These are phyloP conservation scores for Dysmachus trigonus DNA, from an alignment of 2,888 invertebrate species.

Conservation along the genomic window DNA sequence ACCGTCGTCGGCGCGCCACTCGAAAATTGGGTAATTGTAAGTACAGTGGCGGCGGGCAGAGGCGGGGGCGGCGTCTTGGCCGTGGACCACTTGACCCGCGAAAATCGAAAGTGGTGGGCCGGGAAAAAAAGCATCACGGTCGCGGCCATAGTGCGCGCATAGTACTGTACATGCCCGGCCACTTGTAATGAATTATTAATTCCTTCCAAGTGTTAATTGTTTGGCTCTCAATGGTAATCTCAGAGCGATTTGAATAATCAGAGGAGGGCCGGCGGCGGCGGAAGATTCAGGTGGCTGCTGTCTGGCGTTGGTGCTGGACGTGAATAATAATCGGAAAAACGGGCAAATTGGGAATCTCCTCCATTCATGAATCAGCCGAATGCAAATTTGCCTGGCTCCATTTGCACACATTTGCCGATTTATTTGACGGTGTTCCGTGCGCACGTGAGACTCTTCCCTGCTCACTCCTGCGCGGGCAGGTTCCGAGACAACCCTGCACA, in stretches of 20 bases:
- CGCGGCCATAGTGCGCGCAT: neutral
- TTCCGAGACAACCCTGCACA: neutral
- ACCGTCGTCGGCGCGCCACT: neutral
- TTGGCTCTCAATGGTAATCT: slow-evolving; percentile 36
- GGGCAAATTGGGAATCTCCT: slow-evolving; percentile 37
- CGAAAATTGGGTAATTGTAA: slow-evolving; percentile 25
- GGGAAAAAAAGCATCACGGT: neutral
- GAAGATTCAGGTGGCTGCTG: slow-evolving; percentile 17
- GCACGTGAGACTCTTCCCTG: slow-evolving; percentile 9
- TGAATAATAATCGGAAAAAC: slow-evolving; percentile 41
- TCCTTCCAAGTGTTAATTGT: slow-evolving; percentile 52
- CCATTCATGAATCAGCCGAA: slow-evolving; percentile 38
- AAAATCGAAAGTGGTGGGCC: slow-evolving; percentile 22
- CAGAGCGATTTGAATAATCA: slow-evolving; percentile 30
- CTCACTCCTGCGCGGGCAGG: neutral
- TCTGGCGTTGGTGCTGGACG: slow-evolving; percentile 21
- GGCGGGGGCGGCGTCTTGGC: neutral
- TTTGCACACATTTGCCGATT: slow-evolving; percentile 1
- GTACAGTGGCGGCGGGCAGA: neutral
- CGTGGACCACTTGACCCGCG: neutral
- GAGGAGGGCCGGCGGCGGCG: neutral
- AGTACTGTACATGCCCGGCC: slow-evolving; percentile 27
- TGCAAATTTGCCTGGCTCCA: slow-evolving; percentile 17
- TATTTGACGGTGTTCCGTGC: neutral
- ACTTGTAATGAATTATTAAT: slow-evolving; percentile 52